Conservation (phyloP, 2,888 invertebrate genomes). For the Nymphalis c-album region DNA sequence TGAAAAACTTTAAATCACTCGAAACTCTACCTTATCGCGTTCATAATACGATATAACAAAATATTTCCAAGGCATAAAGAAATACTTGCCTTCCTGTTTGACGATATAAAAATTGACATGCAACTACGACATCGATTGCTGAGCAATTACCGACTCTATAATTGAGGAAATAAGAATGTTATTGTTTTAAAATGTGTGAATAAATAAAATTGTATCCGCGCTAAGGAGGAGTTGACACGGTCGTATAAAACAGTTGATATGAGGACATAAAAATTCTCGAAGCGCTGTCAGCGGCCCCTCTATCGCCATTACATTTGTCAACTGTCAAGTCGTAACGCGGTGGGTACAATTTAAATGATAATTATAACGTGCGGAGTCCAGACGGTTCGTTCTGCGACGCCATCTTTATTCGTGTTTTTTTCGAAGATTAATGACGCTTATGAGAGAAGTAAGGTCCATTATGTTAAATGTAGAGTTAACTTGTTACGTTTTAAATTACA, state of each 20-base stretch:
- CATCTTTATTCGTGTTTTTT: constrained; percentile 42
- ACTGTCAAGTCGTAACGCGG: constrained; percentile 75
- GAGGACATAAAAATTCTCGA: constrained; percentile 79
- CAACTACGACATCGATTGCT: constrained; percentile 24
- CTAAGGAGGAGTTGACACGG: constrained; percentile 70
- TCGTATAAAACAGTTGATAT: constrained; percentile 78
- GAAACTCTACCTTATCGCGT: constrained; percentile 35
- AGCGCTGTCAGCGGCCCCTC: constrained; percentile 69
- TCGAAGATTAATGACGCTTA: constrained; percentile 37
- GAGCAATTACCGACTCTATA: constrained; percentile 38
- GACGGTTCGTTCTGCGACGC: constrained; percentile 46
- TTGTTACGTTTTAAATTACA: constrained; percentile 1
- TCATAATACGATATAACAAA: constrained; percentile 25
- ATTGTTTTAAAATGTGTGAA: constrained; percentile 5
- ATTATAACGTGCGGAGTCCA: constrained; percentile 64
- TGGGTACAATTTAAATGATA: constrained; percentile 79
- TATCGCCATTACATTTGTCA: constrained; percentile 80
- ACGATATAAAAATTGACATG: constrained; percentile 41
- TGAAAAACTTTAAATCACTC: constrained; percentile 12
- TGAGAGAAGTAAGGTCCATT: constrained; percentile 16
- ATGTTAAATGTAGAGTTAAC: constrained; percentile 12
- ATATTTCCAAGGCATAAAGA: constrained; percentile 46
- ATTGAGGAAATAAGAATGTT: constrained; percentile 15
- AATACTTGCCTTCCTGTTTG: constrained; percentile 52
- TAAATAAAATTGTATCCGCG: constrained; percentile 46